phyloP scores from a whole-genome alignment of 2,888 invertebrate species.

The Heliconius sara region DNA sequence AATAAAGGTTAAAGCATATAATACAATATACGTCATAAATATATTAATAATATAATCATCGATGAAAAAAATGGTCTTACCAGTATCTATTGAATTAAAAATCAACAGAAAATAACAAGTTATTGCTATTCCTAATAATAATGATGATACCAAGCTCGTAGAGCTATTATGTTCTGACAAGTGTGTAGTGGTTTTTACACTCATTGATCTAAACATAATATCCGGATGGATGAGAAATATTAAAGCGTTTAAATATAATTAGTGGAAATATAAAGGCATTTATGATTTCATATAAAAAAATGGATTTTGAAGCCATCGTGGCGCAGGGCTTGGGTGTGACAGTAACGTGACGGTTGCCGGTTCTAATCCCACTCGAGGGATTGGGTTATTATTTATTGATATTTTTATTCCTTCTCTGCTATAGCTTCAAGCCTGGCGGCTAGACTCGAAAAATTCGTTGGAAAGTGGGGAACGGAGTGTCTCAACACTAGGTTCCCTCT shows the following conservation, averaged over 20 bases:
- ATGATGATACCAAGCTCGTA: slow-evolving; percentile 29
- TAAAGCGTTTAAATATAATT: slow-evolving; percentile 24
- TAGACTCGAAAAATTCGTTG: no score
- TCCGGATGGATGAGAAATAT: slow-evolving; percentile 48
- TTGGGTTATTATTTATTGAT: no score
- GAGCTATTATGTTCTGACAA: slow-evolving; percentile 37
- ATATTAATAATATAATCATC: not conserved
- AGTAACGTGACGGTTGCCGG: no score
- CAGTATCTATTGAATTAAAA: slow-evolving; percentile 14
- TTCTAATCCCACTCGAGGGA: no score
- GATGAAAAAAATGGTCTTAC: slow-evolving; percentile 3
- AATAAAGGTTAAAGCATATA: not conserved
- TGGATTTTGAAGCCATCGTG: not conserved
- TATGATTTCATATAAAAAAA: not conserved
- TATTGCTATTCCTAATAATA: slow-evolving; percentile 25
- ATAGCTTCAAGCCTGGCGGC: no score
- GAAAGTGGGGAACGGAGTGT: no score
- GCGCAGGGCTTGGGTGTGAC: no score
- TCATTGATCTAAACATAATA: slow-evolving; percentile 49
- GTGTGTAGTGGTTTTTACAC: slow-evolving; percentile 45
- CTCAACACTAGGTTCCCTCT: no score
- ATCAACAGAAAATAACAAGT: slow-evolving; percentile 28
- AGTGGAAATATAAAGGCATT: not conserved
- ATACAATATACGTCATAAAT: not conserved
- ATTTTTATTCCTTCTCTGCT: no score